Conservation (phyloP, 2,888 invertebrate genomes). For the Folsomia candida region DNA sequence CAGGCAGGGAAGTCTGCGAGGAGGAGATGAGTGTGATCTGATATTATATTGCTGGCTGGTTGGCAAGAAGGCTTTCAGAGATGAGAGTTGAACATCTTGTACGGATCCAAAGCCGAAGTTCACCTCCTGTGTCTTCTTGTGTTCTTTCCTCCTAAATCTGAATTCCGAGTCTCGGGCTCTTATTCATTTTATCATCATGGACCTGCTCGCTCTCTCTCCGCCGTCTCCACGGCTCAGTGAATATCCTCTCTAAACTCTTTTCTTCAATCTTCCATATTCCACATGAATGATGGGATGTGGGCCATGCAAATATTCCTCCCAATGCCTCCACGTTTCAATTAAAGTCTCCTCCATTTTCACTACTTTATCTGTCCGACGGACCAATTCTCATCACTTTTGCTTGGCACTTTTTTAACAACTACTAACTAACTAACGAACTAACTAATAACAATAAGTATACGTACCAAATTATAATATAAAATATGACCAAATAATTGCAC, state of each 20-base stretch:
- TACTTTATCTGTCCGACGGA: too few relatives aligned
- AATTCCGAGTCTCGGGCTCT: neutral
- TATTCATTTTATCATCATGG: neutral
- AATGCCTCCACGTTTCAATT: neutral
- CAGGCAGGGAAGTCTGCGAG: neutral
- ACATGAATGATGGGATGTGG: neutral
- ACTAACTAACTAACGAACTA: too few relatives aligned
- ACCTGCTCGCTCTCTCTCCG: neutral
- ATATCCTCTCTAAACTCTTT: neutral
- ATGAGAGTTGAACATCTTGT: slow-evolving; percentile 13
- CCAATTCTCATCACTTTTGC: too few relatives aligned
- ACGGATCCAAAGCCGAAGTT: slow-evolving; percentile 15
- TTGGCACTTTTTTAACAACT: too few relatives aligned
- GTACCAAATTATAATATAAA: too few relatives aligned
- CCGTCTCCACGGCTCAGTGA: neutral
- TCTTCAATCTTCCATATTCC: neutral
- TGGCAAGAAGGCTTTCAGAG: neutral
- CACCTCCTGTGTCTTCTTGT: slow-evolving; percentile 16
- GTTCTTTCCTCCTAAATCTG: slow-evolving; percentile 3
- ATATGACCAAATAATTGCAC: too few relatives aligned
- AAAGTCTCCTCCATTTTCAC: neutral
- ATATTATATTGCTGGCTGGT: neutral
- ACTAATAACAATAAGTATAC: too few relatives aligned
- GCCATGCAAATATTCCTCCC: neutral
- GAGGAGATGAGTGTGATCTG: neutral